A percentile compares a stretch with the other conserved stretches of the same genome.
Evolutionary conservation across 2,888 invertebrate species (phyloP).

Genomic region (Exocentrus adspersus): DNA sequence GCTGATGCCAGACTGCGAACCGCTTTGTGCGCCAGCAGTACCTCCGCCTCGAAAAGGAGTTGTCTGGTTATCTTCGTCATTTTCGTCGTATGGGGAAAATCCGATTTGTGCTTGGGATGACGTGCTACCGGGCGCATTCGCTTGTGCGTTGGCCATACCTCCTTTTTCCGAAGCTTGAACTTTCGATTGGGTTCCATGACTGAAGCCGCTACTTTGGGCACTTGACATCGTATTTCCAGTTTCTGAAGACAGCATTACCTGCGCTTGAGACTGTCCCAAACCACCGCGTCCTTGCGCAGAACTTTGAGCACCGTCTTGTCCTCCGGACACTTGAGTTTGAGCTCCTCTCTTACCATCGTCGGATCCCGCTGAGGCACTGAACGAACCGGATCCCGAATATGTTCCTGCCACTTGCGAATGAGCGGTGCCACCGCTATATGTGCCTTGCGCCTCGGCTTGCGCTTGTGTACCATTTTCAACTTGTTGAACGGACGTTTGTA

Average conservation of each 20-base stretch:
- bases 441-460: constrained; percentile 80
- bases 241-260: constrained; percentile 79
- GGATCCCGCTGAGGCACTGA: constrained; percentile 85
- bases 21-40: constrained; percentile 81
- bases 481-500: constrained; percentile 72
- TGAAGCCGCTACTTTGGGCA: constrained; percentile 78
- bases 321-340: constrained; percentile 75
- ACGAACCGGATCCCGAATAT: constrained; percentile 80
- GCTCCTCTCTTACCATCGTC: constrained; percentile 79
- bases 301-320: constrained; percentile 79
- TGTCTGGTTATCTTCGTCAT: constrained; percentile 66
- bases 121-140: constrained; percentile 84
- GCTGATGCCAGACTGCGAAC: constrained; percentile 78
- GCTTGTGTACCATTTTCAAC: constrained; percentile 75
- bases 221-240: constrained; percentile 80
- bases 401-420: constrained; percentile 86
- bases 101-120: constrained; percentile 91
- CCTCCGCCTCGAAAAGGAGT: constrained; percentile 79
- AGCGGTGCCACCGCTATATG: constrained; percentile 77
- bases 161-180: constrained; percentile 85
- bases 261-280: constrained; percentile 79
- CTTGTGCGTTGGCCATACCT: constrained; percentile 87
- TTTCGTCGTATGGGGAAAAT: constrained; percentile 78
- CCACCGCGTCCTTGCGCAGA: constrained; percentile 80
- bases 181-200: constrained; percentile 82